Evolutionary conservation across 2,888 invertebrate genomes (phyloP), one percentile per base, ranked within the genome.

Genomic region (Thecophora atra): DNA sequence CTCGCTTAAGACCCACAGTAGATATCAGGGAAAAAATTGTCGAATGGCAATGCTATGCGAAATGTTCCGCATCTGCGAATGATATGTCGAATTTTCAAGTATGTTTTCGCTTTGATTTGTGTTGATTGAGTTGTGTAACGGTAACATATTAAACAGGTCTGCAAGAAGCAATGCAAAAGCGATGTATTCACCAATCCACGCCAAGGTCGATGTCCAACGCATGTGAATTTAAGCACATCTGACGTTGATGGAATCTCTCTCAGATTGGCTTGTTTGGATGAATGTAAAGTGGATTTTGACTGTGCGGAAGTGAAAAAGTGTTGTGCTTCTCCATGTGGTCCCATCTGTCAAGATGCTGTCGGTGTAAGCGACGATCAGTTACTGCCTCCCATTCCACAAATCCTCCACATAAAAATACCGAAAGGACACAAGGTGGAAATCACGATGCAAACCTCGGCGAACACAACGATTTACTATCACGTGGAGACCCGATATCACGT

Each of bases 401-500:
- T 92, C 77, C 83, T 91, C 66, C 89, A 88, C 75, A 87, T 89
- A n/a, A 88, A 81, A 72, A 75, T 83, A 60, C 80, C 84, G 13
- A 81, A 82, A 85, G 93, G 72, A 81, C 90, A 77, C 87, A 88
- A 77, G 80, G 89, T 82, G 81, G 89, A 86, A 90, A 91, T 92
- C 81, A 86, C 84, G 60, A 79, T 85, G 60, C 83, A 84, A 76
- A 80, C 83, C 17, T 82, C 83, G 0, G 76, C 80, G 15, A 79
- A 81, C 76, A 82, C 81, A 7, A 77, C 78, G 1, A 82, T 79
- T 67, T 82, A 81, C 51, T 83, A 82, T 72, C 81, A 85, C 21
- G 84, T 94, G 2, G 92, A 94, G 83, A 91, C 91, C 77, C 90
- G 93, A 70, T 92, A 91, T 76, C 91, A 92, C 77, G 86, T 91